Percentiles rank a stretch among this genome's conserved stretches.
Conservation (phyloP, 2,888 invertebrate species). For the Syritta pipiens region DNA sequence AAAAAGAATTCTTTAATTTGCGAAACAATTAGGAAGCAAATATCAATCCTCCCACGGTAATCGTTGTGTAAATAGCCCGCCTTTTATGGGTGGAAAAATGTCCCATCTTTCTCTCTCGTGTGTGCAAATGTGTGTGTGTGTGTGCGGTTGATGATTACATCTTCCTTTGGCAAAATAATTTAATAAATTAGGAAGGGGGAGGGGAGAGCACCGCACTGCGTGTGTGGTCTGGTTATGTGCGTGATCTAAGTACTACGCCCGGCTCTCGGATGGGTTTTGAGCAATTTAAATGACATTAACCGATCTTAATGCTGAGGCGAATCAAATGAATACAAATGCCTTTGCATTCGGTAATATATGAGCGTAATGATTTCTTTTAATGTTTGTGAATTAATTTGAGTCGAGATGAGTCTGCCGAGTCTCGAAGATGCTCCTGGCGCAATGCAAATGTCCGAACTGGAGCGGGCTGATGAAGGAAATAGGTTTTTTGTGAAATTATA, state of each 20-base stretch:
- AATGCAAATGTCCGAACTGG: background rate
- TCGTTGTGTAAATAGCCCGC: constrained; percentile 20
- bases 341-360: constrained; percentile 13
- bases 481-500: no score
- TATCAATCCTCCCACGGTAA: constrained; percentile 44
- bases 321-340: constrained; percentile 30
- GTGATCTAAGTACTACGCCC: constrained; percentile 53
- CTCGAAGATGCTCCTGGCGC: background rate
- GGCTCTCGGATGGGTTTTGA: constrained; percentile 13
- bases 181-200: constrained; percentile 52
- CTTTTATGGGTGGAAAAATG: constrained; percentile 17
- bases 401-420: background rate
- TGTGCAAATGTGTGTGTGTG: background rate
- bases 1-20: constrained; percentile 25
- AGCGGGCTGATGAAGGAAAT: no score
- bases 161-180: constrained; percentile 62
- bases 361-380: background rate
- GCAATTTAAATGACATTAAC: constrained; percentile 69
- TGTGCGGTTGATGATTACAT: constrained; percentile 47
- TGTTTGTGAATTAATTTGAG: constrained; percentile 27
- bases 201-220: constrained; percentile 6
- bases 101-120: background rate
- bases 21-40: constrained; percentile 45
- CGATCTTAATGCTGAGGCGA: constrained; percentile 40
- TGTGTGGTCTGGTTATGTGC: constrained; percentile 64